phyloP scores from a whole-genome alignment of 2,797 vertebrate species.

The Peromyscus nudipes region DNA sequence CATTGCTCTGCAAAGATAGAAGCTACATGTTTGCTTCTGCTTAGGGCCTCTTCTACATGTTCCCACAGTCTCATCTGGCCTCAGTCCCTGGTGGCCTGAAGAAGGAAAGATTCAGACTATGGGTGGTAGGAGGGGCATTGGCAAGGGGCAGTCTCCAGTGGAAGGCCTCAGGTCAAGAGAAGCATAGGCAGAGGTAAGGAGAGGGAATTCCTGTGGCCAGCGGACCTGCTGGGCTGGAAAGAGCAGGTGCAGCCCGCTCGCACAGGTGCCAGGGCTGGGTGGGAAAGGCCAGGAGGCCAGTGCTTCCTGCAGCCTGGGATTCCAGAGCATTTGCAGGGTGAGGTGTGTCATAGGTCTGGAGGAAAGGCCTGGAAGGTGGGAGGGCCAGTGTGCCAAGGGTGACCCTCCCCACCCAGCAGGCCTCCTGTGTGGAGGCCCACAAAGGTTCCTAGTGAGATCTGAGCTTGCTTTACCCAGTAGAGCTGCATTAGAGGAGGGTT shows the following conservation, averaged over 20 bases:
- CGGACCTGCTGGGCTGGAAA: constrained; percentile 9
- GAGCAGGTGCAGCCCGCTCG: background rate
- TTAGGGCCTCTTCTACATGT: background rate
- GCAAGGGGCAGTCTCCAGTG: background rate
- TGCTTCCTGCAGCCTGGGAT: constrained; percentile 35
- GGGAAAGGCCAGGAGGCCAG: background rate
- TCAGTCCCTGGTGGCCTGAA: background rate
- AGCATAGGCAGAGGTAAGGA: background rate
- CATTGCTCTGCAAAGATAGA: background rate
- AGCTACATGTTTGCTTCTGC: background rate
- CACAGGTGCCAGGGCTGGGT: background rate
- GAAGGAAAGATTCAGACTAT: background rate
- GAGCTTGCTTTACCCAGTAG: too few species aligned
- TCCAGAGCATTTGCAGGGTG: background rate
- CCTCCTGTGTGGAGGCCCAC: background rate
- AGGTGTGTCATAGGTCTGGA: background rate
- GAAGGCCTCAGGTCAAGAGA: background rate
- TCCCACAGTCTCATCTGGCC: background rate
- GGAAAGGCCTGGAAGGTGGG: background rate
- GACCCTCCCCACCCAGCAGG: background rate
- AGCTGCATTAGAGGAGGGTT: too few species aligned
- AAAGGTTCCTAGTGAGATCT: too few species aligned
- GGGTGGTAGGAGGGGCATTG: background rate
- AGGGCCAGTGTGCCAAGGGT: accelerated
- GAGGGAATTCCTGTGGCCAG: background rate